These are phyloP conservation scores for Charaxes varanes DNA, from an alignment of 1,140 invertebrate genomes.

Conservation along the genomic window DNA sequence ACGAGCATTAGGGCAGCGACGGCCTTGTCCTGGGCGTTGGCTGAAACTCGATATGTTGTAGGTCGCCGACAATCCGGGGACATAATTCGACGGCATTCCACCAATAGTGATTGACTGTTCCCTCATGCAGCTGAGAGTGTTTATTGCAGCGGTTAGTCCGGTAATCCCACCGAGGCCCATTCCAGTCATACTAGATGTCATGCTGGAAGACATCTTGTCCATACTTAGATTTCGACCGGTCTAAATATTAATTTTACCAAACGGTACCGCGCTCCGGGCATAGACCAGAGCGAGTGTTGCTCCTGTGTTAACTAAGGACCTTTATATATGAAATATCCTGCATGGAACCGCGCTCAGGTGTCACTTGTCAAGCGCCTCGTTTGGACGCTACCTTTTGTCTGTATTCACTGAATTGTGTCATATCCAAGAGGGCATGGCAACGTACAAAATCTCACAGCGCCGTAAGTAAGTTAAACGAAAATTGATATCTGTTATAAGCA, in stretches of 20 bases:
- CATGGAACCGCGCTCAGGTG: constrained; percentile 42
- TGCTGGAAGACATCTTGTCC: constrained; percentile 71
- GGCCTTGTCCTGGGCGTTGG: constrained; percentile 66
- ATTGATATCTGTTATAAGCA: too few relatives aligned
- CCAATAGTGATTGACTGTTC: constrained; percentile 68
- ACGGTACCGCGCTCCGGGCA: constrained; percentile 45
- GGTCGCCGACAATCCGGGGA: constrained; percentile 64
- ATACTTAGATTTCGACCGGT: constrained; percentile 58
- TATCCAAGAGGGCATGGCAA: constrained; percentile 5
- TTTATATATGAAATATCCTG: constrained; percentile 44
- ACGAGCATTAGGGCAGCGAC: constrained; percentile 63
- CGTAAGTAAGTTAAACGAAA: too few relatives aligned
- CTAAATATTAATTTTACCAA: constrained; percentile 31
- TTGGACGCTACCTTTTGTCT: constrained; percentile 45
- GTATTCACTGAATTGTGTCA: constrained; percentile 18
- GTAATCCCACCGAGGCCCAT: constrained; percentile 71
- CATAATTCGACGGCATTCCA: constrained; percentile 70
- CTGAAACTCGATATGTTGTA: constrained; percentile 71
- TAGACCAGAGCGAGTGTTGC: constrained; percentile 59
- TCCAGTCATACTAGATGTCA: constrained; percentile 71
- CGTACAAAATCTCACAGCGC: too few relatives aligned
- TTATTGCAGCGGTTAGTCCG: constrained; percentile 58
- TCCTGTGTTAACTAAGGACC: constrained; percentile 8
- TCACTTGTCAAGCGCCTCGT: constrained; percentile 48
- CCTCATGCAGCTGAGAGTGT: constrained; percentile 57